Base-by-base conservation (phyloP, 1,140 invertebrate species). In the Amphibalanus amphitrite region DNA sequence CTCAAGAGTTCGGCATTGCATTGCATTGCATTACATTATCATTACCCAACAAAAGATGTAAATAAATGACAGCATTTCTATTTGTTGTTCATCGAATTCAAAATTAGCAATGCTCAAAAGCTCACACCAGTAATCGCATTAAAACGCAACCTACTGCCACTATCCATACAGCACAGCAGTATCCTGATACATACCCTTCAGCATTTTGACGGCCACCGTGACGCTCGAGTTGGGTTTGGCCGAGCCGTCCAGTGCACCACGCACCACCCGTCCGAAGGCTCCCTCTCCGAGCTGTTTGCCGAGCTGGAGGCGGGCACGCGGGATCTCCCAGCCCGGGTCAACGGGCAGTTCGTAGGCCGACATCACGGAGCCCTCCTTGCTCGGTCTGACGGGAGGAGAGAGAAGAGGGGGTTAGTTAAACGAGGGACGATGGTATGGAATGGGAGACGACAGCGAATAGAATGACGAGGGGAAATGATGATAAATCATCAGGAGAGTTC, bases 151-250 rank as follows among this genome's bases (percentile, higher is more conserved):
- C n/a, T n/a, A n/a, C n/a, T n/a, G n/a, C n/a, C n/a, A n/a, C n/a
- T n/a, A n/a, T n/a, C n/a, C n/a, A n/a, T n/a, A n/a, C n/a, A n/a
- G n/a, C n/a, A n/a, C n/a, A n/a, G n/a, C n/a, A n/a, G n/a, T n/a
- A n/a, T n/a, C n/a, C n/a, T n/a, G n/a, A n/a, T n/a, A n/a, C n/a
- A n/a, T 71, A 92, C 91, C 89, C 88, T 98, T 99, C n/a, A 99
- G 84, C 91, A 97, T 98, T 82, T 99, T 99, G 0, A 99, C 95
- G 64, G 97, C 97, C 0, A 98, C 95, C 8, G 91, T 88, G 28
- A 85, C 86, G 13, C 83, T 83, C 65, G 85, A 81, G 64, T 86
- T 86, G 28, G 86, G 84, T 74, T 89, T 89, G 59, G 88, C 78
- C 59, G 91, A 83, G 1, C 88, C 87, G 40, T 84, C 81, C 0